A percentile compares a stretch with the other conserved stretches of the same genome.
Conservation (phyloP, 2,888 invertebrate genomes). For the Lysandra coridon region DNA sequence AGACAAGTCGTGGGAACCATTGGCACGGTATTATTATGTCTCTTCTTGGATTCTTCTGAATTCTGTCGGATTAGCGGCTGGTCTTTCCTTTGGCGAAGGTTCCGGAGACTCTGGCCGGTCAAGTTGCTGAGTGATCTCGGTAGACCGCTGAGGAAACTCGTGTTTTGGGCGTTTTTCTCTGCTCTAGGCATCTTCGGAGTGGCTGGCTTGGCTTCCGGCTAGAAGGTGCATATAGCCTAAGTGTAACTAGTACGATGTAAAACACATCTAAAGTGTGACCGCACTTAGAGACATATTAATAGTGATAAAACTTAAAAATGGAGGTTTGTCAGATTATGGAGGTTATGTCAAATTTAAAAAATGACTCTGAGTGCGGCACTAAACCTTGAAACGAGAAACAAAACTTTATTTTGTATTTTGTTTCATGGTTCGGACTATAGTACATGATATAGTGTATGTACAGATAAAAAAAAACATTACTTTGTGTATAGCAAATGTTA, state of each 20-base stretch:
- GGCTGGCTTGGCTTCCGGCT: conserved; percentile 40
- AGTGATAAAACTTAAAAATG: no score
- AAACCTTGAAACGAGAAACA: neutral
- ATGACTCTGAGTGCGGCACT: no score
- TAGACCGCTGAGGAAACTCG: conserved; percentile 69
- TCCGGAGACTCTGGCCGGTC: conserved; percentile 69
- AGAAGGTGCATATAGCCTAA: conserved; percentile 32
- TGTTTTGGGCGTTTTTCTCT: conserved; percentile 46
- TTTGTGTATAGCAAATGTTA: neutral
- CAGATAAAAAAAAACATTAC: neutral
- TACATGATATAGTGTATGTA: neutral
- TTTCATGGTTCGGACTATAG: neutral
- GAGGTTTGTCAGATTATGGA: no score
- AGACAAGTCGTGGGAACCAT: conserved; percentile 69
- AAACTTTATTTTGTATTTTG: neutral
- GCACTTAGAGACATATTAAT: neutral
- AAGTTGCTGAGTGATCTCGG: conserved; percentile 73
- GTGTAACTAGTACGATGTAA: neutral
- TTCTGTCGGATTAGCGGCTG: conserved; percentile 58
- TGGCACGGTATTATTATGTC: conserved; percentile 65
- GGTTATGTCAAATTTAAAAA: no score
- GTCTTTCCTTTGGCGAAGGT: conserved; percentile 61
- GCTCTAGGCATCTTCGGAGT: conserved; percentile 44
- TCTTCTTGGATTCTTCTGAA: conserved; percentile 57
- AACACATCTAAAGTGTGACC: neutral